Evolutionary conservation across 2,113 vertebrate species (phyloP).

Genomic region (Elaphurus davidianus): DNA sequence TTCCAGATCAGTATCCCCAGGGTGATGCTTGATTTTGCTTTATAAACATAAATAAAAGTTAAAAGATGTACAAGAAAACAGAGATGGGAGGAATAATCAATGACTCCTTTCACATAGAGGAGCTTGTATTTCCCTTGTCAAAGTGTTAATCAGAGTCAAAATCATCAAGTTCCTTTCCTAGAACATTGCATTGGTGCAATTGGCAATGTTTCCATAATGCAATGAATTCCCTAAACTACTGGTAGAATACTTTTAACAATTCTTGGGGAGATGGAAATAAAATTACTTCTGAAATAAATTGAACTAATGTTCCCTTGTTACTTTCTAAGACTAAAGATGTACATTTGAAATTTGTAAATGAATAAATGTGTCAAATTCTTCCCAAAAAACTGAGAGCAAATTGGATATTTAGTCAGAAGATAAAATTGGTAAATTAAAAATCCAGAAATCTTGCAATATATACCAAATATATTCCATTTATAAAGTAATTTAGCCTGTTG

Average conservation of each 20-base stretch:
- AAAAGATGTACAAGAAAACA: conserved; percentile 4
- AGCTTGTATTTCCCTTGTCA: background rate
- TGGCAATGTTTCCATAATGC: background rate
- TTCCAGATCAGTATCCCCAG: conserved; percentile 5
- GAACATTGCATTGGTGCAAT: background rate
- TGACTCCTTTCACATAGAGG: background rate
- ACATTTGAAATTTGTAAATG: background rate
- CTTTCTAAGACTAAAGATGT: background rate
- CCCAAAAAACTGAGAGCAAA: background rate
- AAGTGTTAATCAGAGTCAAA: background rate
- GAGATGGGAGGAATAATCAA: conserved; percentile 3
- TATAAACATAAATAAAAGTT: conserved; percentile 46
- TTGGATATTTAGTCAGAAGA: background rate
- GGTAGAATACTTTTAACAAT: background rate
- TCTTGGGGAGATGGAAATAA: background rate
- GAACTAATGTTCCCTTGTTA: background rate
- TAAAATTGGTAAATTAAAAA: background rate
- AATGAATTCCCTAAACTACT: background rate
- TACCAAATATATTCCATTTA: background rate
- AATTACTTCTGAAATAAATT: background rate
- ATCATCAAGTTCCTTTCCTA: background rate
- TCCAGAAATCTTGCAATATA: background rate
- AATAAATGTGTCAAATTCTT: background rate
- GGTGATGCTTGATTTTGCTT: conserved; percentile 43
- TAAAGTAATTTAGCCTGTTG: background rate